Percentiles rank a stretch among this genome's conserved stretches.
Conservation (phyloP, 2,113 vertebrate genomes). For the Trematocara unimaculatum region DNA sequence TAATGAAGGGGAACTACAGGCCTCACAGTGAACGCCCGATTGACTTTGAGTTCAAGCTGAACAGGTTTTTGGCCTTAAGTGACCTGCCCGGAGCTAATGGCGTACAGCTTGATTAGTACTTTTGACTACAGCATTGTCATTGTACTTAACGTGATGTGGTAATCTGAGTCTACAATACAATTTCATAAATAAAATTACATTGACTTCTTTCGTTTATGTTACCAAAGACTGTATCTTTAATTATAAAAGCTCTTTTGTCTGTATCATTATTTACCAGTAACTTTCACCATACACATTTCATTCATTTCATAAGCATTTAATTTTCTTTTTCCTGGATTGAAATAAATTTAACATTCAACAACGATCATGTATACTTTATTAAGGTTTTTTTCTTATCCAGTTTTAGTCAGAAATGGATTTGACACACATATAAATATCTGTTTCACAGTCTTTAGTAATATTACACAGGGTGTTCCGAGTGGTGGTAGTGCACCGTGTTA, state of each 20-base stretch:
- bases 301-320: not conserved
- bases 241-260: not conserved
- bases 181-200: not conserved
- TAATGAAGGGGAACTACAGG: slow-evolving; percentile 74
- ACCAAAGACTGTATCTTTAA: not conserved
- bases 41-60: slow-evolving; percentile 79
- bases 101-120: not conserved
- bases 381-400: not conserved
- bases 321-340: not conserved
- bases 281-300: not conserved
- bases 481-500: not conserved
- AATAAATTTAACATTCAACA: not conserved
- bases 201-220: not conserved
- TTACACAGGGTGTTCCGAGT: not conserved
- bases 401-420: not conserved
- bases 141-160: not conserved
- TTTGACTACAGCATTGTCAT: not conserved
- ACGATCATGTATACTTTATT: not conserved
- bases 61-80: slow-evolving; percentile 76
- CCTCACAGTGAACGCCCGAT: slow-evolving; percentile 69
- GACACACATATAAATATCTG: not conserved
- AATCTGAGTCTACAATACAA: not conserved
- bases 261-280: not conserved
- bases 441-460: not conserved
- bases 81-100: slow-evolving; percentile 27